phyloP scores from a whole-genome alignment of 2,888 invertebrate genomes.

The Phyto melanocephala region DNA sequence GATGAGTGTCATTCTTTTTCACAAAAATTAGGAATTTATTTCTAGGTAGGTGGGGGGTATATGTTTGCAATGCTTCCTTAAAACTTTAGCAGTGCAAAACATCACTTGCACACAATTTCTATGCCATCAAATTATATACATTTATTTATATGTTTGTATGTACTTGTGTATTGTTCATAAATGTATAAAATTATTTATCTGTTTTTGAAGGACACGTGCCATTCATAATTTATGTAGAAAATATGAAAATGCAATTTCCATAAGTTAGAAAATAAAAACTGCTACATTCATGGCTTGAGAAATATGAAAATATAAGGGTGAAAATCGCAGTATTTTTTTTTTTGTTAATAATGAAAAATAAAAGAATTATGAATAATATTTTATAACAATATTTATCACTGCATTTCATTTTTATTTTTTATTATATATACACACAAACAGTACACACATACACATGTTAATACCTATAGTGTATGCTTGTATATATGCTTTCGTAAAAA shows the following conservation, averaged over 20 bases:
- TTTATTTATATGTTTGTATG: constrained; percentile 34
- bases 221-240: constrained; percentile 38
- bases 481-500: too few species aligned
- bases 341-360: too few species aligned
- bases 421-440: too few species aligned
- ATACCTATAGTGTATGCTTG: too few species aligned
- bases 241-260: constrained; percentile 30
- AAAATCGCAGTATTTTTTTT: neutral
- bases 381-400: constrained; percentile 22
- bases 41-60: neutral
- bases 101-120: constrained; percentile 24
- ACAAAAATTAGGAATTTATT: neutral
- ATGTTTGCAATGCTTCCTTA: neutral
- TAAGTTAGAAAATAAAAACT: neutral
- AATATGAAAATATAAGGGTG: neutral
- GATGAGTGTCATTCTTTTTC: neutral
- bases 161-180: constrained; percentile 18
- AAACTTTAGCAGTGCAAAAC: neutral
- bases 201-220: constrained; percentile 63
- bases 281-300: neutral
- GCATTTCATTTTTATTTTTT: neutral
- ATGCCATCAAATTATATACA: neutral
- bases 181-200: constrained; percentile 55
- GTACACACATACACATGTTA: too few species aligned
- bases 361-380: too few species aligned